A percentile compares a stretch with the other conserved stretches of the same genome.
phyloP scores from a whole-genome alignment of 2,888 invertebrate genomes.

The Leucoptera coffeella region DNA sequence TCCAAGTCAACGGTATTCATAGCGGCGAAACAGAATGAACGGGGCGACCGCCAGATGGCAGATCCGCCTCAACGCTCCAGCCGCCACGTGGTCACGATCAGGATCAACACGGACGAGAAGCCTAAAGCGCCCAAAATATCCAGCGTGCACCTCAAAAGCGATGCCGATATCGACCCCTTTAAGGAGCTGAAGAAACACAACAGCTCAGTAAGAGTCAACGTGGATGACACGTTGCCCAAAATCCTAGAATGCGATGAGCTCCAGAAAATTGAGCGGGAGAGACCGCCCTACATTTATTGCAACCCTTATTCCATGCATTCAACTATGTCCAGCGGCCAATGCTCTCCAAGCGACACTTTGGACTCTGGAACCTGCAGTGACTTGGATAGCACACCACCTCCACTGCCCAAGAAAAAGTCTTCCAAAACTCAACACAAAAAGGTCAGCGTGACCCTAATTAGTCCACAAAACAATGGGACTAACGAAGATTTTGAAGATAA shows the following conservation, averaged over 20 bases:
- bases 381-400: conserved; percentile 67
- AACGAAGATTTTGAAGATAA: conserved; percentile 65
- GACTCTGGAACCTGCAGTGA: conserved; percentile 85
- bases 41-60: conserved; percentile 9
- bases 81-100: conserved; percentile 64
- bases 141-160: conserved; percentile 42
- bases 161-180: conserved; percentile 33
- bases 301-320: conserved; percentile 49
- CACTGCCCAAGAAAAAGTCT: conserved; percentile 62
- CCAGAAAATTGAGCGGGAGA: conserved; percentile 26
- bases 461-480: conserved; percentile 43
- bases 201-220: conserved; percentile 57
- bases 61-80: conserved; percentile 19
- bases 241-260: conserved; percentile 46
- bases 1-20: conserved; percentile 49
- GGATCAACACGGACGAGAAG: conserved; percentile 59
- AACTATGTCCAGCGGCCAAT: conserved; percentile 73
- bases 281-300: conserved; percentile 56
- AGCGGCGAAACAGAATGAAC: conserved; percentile 46
- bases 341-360: conserved; percentile 75
- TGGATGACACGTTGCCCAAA: conserved; percentile 34
- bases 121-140: conserved; percentile 42
- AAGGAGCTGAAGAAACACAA: conserved; percentile 38
- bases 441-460: conserved; percentile 49
- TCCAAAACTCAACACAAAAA: conserved; percentile 40